A percentile compares a stretch with the other conserved stretches of the same genome.
Evolutionary conservation across 2,888 invertebrate species (phyloP).

Genomic region (Melinopterus prodromus): DNA sequence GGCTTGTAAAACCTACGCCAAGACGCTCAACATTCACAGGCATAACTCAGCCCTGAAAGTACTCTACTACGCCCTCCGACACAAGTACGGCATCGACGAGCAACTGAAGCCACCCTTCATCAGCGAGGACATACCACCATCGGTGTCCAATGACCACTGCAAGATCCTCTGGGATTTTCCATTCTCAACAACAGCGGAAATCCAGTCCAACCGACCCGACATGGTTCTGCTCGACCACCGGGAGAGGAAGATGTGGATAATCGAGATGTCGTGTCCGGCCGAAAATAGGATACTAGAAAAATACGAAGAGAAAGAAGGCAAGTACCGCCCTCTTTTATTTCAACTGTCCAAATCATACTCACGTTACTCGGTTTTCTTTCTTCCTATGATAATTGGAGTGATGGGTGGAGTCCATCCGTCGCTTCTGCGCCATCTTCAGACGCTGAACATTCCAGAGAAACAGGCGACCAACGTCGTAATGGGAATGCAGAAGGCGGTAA

Average conservation of each 20-base stretch:
- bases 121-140: neutral
- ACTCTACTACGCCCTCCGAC: neutral
- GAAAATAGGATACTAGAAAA: too few relatives aligned
- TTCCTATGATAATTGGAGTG: neutral
- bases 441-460: too few relatives aligned
- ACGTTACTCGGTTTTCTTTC: too few relatives aligned
- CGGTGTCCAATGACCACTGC: neutral
- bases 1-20: neutral
- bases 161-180: slow-evolving; percentile 33
- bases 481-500: too few relatives aligned
- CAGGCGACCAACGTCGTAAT: too few relatives aligned
- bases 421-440: neutral
- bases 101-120: too few relatives aligned
- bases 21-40: neutral
- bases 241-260: slow-evolving; percentile 5
- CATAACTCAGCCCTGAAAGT: neutral
- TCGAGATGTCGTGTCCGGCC: neutral
- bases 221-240: neutral
- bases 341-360: too few relatives aligned
- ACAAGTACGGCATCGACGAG: neutral
- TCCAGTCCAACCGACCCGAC: neutral
- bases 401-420: neutral
- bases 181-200: slow-evolving; percentile 6
- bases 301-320: slow-evolving; percentile 7
- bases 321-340: neutral